Base-by-base conservation (phyloP, 2,113 vertebrate genomes). In the Callionymus lyra region DNA sequence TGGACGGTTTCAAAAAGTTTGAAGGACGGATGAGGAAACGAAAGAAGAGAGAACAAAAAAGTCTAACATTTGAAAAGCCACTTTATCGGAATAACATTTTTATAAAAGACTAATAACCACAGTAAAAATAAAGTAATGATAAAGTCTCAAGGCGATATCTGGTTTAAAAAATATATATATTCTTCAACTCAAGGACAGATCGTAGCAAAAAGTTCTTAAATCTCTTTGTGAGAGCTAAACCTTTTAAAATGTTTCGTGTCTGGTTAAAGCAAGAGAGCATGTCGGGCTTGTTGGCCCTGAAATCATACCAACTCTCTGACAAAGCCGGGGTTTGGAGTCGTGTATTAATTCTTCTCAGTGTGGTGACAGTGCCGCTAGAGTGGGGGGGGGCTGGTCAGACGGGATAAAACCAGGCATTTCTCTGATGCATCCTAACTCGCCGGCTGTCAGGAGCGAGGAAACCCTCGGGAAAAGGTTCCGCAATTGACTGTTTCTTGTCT, bases 401-500 rank as follows among this genome's bases (percentile, higher is more conserved):
- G 40, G 72, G 64, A 70, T 63, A 56, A 72, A 65, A 56, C 56
- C n/a, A 2, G 17, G 56, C 52, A 50, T 48, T 44, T 54, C 63
- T 46, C 41, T 65, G 70, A 70, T 68, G 37, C 62, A 68, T 71
- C 59, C 56, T 74, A 76, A 82, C 78, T 38, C 17, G 12, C 52
- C 50, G 59, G 44, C 64, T 73, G 58, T 76, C 76, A 67, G 70
- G 49, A 61, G 34, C 31, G 59, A 69, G 62, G 44, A 65, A 21
- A 52, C 71, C 69, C 67, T 61, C 18, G 6, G 77, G 73, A n/a
- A 76, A 70, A 53, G 46, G 43, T 65, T 74, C 65, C 54, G 49
- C 68, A 53, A 59, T 59, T 49, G 61, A 65, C 71, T 72, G 59
- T 63, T 66, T 73, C 66, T 71, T 74, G 76, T 76, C 65, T 74